phyloP scores from a whole-genome alignment of 2,113 vertebrate species.

The Nipponia nippon region DNA sequence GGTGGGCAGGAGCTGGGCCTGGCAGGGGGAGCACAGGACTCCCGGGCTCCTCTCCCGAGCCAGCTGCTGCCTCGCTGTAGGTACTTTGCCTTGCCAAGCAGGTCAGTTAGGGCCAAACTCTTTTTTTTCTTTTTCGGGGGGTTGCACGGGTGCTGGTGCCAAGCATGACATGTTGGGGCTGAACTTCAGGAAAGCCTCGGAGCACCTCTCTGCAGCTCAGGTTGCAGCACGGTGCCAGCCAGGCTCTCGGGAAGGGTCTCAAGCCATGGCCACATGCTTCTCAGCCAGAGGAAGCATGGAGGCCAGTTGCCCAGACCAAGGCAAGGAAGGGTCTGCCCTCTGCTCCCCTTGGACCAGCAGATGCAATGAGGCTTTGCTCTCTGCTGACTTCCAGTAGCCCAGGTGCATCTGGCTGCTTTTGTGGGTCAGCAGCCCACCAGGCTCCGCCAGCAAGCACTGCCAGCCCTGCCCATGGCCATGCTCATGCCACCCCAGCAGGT shows the following conservation, averaged over 20 bases:
- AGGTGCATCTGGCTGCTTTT: background rate
- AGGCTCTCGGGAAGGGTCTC: background rate
- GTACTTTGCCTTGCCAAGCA: conserved; percentile 15
- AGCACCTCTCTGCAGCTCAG: conserved; percentile 18
- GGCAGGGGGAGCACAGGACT: background rate
- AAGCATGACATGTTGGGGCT: conserved; percentile 47
- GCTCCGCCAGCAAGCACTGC: background rate
- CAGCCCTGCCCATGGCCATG: background rate
- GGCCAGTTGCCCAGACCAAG: background rate
- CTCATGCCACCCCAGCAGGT: background rate
- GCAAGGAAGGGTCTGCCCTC: background rate
- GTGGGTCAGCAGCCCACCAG: background rate
- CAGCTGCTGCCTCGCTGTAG: conserved; percentile 21
- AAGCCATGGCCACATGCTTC: background rate
- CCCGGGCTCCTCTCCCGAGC: background rate
- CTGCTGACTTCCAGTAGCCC: background rate
- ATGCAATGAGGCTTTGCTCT: background rate
- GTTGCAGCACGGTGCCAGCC: background rate
- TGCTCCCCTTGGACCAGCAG: background rate
- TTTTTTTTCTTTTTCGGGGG: background rate
- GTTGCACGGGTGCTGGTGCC: background rate
- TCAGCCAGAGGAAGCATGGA: background rate
- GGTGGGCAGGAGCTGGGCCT: background rate
- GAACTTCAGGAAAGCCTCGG: conserved; percentile 36
- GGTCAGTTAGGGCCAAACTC: conserved; percentile 36